A percentile compares a stretch with the other conserved stretches of the same genome.
phyloP scores from a whole-genome alignment of 2,888 invertebrate genomes.

The Pteria penguin region DNA sequence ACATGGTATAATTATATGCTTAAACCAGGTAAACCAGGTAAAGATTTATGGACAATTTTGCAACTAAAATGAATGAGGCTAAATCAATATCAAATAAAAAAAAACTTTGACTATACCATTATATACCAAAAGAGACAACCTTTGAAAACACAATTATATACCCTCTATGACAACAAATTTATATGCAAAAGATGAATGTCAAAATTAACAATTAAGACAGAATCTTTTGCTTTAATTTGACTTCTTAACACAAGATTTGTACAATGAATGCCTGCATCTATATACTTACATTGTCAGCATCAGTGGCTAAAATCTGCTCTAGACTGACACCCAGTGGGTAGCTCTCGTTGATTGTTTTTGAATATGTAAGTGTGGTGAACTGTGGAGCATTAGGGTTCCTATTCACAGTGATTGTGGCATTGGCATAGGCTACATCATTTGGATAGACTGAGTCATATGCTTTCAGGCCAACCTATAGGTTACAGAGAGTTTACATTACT shows the following conservation, averaged over 20 bases:
- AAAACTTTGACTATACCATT: no score
- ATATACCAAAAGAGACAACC: background rate
- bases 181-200: background rate
- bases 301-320: slow-evolving; percentile 62
- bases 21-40: no score
- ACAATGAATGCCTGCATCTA: no score
- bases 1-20: no score
- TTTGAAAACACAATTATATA: no score
- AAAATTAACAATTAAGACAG: background rate
- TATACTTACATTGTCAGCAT: slow-evolving; percentile 69
- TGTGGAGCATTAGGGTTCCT: slow-evolving; percentile 69
- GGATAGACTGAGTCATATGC: slow-evolving; percentile 63
- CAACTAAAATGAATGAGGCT: no score
- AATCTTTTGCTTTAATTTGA: no score
- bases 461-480: slow-evolving; percentile 59
- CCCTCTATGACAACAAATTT: no score
- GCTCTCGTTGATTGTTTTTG: slow-evolving; percentile 62
- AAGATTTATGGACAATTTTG: no score
- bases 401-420: slow-evolving; percentile 67
- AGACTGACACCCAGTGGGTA: slow-evolving; percentile 58
- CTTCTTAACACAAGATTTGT: no score
- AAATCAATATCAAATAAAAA: no score
- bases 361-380: slow-evolving; percentile 51
- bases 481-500: no score
- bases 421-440: slow-evolving; percentile 52